phyloP scores from a whole-genome alignment of 2,797 vertebrate genomes.

The Lacerta viridis region DNA sequence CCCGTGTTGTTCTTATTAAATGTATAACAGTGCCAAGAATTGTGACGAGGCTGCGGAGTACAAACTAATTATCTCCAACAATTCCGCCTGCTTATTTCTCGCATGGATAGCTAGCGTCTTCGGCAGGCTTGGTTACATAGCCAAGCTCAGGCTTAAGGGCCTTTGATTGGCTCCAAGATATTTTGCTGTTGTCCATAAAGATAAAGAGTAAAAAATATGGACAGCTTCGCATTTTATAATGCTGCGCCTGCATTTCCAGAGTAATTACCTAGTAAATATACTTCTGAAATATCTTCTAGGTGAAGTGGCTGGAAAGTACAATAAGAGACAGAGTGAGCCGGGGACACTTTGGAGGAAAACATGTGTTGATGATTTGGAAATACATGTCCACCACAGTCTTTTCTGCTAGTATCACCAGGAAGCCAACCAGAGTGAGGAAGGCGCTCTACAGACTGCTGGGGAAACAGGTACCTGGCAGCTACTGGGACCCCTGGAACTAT shows the following conservation, averaged over 20 bases:
- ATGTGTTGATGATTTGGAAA: constrained; percentile 49
- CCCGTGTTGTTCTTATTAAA: constrained; percentile 31
- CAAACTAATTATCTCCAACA: constrained; percentile 73
- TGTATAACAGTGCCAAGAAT: constrained; percentile 61
- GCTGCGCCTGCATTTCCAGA: constrained; percentile 62
- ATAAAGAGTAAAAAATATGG: constrained; percentile 69
- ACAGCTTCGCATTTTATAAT: constrained; percentile 67
- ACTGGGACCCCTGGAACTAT: too few species aligned
- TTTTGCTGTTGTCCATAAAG: constrained; percentile 71
- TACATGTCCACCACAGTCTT: constrained; percentile 11
- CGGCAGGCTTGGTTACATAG: constrained; percentile 62
- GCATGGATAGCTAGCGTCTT: constrained; percentile 71
- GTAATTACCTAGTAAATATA: constrained; percentile 75
- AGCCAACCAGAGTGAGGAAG: too few species aligned
- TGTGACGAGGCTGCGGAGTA: constrained; percentile 52
- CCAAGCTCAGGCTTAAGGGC: constrained; percentile 67
- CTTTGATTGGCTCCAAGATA: constrained; percentile 58
- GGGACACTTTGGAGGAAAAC: background rate
- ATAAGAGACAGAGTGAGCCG: background rate
- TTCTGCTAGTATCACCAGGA: background rate
- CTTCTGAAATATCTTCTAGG: constrained; percentile 55
- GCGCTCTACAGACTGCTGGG: too few species aligned
- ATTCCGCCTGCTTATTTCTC: constrained; percentile 71
- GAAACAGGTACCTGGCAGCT: too few species aligned
- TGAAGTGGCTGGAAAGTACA: constrained; percentile 57